A percentile compares a stretch with the other conserved stretches of the same genome.
Conservation (phyloP, 2,888 invertebrate genomes). For the Prostheceraeus crozeri region DNA sequence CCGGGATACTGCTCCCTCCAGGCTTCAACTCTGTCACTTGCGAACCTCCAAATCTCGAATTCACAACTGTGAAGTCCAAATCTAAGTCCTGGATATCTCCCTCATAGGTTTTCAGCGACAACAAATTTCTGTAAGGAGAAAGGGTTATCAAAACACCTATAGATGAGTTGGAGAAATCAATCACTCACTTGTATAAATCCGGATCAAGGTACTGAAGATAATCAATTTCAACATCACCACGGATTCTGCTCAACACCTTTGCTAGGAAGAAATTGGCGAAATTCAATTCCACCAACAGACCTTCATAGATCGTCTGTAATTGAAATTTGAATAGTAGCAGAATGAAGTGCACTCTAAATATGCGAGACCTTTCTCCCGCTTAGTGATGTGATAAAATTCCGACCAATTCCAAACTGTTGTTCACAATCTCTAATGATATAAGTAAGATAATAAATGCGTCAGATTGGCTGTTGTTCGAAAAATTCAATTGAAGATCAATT, state of each 20-base stretch:
- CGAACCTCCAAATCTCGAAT: slow-evolving; percentile 44
- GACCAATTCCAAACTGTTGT: too few relatives aligned
- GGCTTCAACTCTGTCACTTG: slow-evolving; percentile 80
- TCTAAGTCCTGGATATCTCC: slow-evolving; percentile 75
- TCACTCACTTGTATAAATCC: slow-evolving; percentile 66
- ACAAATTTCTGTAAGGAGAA: slow-evolving; percentile 64
- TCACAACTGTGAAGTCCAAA: slow-evolving; percentile 79
- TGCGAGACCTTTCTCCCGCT: background rate
- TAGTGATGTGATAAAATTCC: slow-evolving; percentile 7
- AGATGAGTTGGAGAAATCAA: slow-evolving; percentile 22
- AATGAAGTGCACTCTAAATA: too few relatives aligned
- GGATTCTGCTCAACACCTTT: slow-evolving; percentile 64
- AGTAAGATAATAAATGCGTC: too few relatives aligned
- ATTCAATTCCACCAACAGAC: slow-evolving; percentile 83
- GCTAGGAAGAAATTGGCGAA: slow-evolving; percentile 90
- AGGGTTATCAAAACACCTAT: slow-evolving; percentile 36
- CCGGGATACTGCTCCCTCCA: slow-evolving; percentile 78
- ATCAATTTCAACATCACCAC: slow-evolving; percentile 75
- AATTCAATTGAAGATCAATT: too few relatives aligned
- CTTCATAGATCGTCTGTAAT: slow-evolving; percentile 78
- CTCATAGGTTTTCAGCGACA: slow-evolving; percentile 75
- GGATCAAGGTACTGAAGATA: slow-evolving; percentile 87
- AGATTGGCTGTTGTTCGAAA: too few relatives aligned
- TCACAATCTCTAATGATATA: too few relatives aligned
- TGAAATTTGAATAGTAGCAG: background rate